Base-by-base conservation (phyloP, 2,797 vertebrate species). In the Numenius phaeopus region DNA sequence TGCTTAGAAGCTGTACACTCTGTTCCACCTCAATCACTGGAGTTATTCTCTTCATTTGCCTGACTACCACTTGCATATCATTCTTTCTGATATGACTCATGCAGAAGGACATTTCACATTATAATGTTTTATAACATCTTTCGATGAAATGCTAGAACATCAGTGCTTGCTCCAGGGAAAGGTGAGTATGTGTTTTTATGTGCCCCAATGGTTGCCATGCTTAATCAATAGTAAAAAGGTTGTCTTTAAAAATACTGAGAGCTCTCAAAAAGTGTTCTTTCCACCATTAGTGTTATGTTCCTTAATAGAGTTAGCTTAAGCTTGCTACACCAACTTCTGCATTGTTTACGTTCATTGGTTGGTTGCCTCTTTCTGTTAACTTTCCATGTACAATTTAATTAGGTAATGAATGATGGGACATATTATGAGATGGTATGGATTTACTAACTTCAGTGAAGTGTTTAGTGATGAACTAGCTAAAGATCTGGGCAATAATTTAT, bases 101-200 rank as follows among this genome's bases (percentile, higher is more conserved):
- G 13, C 27, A 70, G 83, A 85, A 73, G 77, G 79, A 55, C 21
- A 12, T 66, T 76, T 85, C 58, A 57, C 40, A 32, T 75, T 11
- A 26, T 73, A 32, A n/a, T 75, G 3, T 97, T 98, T 96, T 97
- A 85, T 90, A 97, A 95, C n/a, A 76, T 76, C 62, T 95, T 97
- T 97, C 93, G 52, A 52, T 29, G 75, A 93, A 96, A 71, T 61
- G 88, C 75, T 90, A 71, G 42, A 91, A 90, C 70, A 78, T n/a
- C 32, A 16, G n/a, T 19, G 59, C 73, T 95, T 70, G 47, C 97
- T 97, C 79, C 94, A 95, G 94, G 91, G 95, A 97, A 96, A 97
- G 94, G 86, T 72, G 76, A 92, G 89, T 66, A 55, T 5, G 4
- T 44, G 34, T 57, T 80, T 94, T 64, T 21, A 20, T 61, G 44